Evolutionary conservation across 2,113 vertebrate species (phyloP).

Genomic region (Mus spicilegus): DNA sequence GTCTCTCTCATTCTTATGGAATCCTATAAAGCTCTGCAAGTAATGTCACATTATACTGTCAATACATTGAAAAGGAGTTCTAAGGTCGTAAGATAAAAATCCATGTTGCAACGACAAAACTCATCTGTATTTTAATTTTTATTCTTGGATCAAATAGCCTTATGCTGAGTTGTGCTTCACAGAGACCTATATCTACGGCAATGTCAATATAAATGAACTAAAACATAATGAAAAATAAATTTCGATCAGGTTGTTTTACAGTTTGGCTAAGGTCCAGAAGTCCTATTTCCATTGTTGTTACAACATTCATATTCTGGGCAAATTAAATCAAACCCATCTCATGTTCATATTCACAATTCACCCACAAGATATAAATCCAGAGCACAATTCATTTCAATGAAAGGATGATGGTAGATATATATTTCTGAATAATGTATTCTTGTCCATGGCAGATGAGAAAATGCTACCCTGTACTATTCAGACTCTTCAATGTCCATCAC

Average conservation of each 20-base stretch:
- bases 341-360: conserved; percentile 53
- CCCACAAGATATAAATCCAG: conserved; percentile 16
- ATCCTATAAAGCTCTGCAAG: not conserved
- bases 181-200: conserved; percentile 45
- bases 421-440: conserved; percentile 43
- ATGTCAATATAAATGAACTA: conserved; percentile 69
- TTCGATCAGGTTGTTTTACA: conserved; percentile 67
- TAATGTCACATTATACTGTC: not conserved
- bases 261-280: conserved; percentile 56
- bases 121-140: conserved; percentile 65
- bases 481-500: not conserved
- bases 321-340: conserved; percentile 60
- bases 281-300: conserved; percentile 54
- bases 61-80: not conserved
- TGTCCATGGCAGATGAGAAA: not conserved
- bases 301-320: conserved; percentile 51
- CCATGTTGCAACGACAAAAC: not conserved
- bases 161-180: conserved; percentile 52
- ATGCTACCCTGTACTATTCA: not conserved
- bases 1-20: not conserved
- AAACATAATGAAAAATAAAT: conserved; percentile 75
- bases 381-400: conserved; percentile 40
- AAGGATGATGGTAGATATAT: not conserved
- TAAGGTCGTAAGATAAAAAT: not conserved
- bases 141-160: conserved; percentile 18